Evolutionary conservation across 2,888 invertebrate genomes (phyloP).

Genomic region (Luffia ferchaultella): DNA sequence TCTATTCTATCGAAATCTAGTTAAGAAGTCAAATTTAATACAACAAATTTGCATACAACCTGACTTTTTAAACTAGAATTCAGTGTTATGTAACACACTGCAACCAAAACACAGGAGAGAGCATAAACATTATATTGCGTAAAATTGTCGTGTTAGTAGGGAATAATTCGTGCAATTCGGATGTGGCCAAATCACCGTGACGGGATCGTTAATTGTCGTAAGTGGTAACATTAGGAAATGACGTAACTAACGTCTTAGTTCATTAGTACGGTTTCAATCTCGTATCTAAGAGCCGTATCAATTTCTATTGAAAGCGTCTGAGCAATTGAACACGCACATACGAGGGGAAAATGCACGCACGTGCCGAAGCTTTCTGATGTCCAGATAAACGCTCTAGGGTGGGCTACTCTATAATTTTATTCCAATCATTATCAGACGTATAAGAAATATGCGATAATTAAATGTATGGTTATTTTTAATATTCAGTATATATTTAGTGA

Average conservation of each 20-base stretch:
- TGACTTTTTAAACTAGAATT: not conserved
- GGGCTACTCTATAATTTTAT: too few relatives aligned
- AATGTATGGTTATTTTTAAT: too few relatives aligned
- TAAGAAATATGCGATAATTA: too few relatives aligned
- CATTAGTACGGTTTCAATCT: conserved; percentile 21
- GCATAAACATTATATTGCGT: not conserved
- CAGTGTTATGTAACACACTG: not conserved
- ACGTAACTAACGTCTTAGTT: conserved; percentile 17
- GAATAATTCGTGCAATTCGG: not conserved
- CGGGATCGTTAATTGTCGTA: not conserved
- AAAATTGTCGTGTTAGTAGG: not conserved
- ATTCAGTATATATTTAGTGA: too few relatives aligned
- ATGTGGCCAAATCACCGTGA: not conserved
- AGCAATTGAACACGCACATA: conserved; percentile 28
- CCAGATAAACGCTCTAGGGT: too few relatives aligned
- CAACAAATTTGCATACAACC: too few relatives aligned
- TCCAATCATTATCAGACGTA: too few relatives aligned
- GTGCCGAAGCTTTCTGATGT: not conserved
- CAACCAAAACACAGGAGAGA: too few relatives aligned
- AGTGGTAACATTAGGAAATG: conserved; percentile 6
- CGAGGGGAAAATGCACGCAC: conserved; percentile 22
- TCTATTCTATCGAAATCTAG: too few relatives aligned
- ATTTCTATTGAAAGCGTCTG: conserved; percentile 29
- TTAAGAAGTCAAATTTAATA: too few relatives aligned
- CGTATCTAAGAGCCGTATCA: conserved; percentile 15